phyloP scores from a whole-genome alignment of 2,797 vertebrate species.

The Gallinago nigripennis region DNA sequence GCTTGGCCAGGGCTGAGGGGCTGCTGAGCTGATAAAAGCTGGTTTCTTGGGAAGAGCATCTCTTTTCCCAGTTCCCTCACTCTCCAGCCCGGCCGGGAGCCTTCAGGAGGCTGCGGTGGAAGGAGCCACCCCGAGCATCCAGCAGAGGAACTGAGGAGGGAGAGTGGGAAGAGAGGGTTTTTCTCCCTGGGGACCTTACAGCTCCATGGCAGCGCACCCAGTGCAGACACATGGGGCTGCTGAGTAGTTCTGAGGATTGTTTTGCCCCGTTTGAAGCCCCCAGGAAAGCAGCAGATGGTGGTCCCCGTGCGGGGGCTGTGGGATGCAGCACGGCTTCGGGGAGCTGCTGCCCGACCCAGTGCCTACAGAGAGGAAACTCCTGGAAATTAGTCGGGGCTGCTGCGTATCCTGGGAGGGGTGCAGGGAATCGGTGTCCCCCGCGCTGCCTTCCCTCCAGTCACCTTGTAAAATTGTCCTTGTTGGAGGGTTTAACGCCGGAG shows the following conservation, averaged over 20 bases:
- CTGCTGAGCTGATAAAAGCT: neutral
- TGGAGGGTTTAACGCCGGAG: neutral
- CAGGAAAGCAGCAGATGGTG: neutral
- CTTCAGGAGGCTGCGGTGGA: neutral
- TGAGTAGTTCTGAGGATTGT: neutral
- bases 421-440: neutral
- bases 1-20: neutral
- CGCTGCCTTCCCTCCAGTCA: neutral
- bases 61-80: neutral
- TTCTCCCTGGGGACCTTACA: neutral
- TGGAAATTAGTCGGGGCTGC: neutral
- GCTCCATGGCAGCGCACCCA: neutral
- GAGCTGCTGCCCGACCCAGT: neutral
- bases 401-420: neutral
- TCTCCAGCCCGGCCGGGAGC: neutral
- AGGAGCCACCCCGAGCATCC: neutral
- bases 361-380: neutral
- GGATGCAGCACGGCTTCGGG: neutral
- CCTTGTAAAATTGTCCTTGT: neutral
- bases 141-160: neutral
- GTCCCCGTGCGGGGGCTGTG: neutral
- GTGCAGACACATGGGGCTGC: neutral
- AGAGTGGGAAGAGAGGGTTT: neutral
- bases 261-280: neutral
- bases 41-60: neutral